These are phyloP conservation scores for Crepidodera aurea DNA, from an alignment of 2,888 invertebrate genomes.

Conservation along the genomic window DNA sequence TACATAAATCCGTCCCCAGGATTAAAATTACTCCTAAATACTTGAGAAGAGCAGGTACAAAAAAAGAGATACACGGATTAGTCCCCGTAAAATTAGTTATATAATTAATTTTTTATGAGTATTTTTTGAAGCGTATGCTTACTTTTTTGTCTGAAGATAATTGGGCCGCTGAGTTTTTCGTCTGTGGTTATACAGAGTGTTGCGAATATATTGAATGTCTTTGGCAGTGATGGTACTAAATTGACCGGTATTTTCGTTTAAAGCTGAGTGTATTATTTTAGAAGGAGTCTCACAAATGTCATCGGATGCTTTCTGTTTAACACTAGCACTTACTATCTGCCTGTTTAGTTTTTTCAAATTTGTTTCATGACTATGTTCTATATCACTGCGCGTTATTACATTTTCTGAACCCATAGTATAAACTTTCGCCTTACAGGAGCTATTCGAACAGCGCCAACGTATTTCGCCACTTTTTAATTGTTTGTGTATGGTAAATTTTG, in stretches of 20 bases:
- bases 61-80: too few species aligned
- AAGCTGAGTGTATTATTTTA: not conserved
- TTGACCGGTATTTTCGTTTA: not conserved
- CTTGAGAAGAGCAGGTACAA: too few species aligned
- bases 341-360: not conserved
- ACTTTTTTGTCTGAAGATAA: too few species aligned
- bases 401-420: not conserved
- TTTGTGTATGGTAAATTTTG: not conserved
- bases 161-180: too few species aligned
- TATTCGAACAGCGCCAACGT: not conserved
- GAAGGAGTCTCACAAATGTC: slow-evolving; percentile 1
- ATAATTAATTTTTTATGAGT: too few species aligned
- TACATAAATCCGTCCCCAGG: too few species aligned
- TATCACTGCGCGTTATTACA: not conserved
- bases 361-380: not conserved
- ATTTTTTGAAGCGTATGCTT: too few species aligned
- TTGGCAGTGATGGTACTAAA: not conserved
- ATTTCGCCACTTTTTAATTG: not conserved
- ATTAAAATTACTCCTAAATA: too few species aligned
- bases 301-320: not conserved
- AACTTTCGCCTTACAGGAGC: not conserved
- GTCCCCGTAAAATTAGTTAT: too few species aligned
- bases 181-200: not conserved
- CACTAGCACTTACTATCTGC: slow-evolving; percentile 1
- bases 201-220: not conserved